Evolutionary conservation across 2,888 invertebrate species (phyloP).

Genomic region (Pseudolycoriella hygida): DNA sequence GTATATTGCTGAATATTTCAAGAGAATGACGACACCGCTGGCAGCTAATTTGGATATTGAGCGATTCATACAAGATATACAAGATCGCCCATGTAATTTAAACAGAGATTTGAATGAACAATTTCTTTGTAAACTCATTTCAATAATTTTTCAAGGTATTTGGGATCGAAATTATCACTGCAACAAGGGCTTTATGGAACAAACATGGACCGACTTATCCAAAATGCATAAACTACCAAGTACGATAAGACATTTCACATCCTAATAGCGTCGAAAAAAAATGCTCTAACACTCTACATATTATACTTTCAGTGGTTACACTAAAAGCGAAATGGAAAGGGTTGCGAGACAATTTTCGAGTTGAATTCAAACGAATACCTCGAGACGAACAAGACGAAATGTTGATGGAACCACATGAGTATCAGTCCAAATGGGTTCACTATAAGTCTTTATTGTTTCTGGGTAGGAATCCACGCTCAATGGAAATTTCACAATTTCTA

Average conservation of each 20-base stretch:
- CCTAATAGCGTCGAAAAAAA: not conserved
- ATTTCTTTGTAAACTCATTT: no score
- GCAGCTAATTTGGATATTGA: not conserved
- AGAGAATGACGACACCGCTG: not conserved
- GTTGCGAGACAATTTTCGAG: constrained; percentile 28
- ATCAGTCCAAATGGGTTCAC: constrained; percentile 29
- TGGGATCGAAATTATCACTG: constrained; percentile 30
- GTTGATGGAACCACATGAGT: constrained; percentile 23
- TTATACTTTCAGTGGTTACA: constrained; percentile 20
- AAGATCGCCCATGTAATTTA: not conserved
- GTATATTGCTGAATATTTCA: no score
- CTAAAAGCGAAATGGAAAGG: constrained; percentile 30
- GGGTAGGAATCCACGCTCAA: constrained; percentile 21
- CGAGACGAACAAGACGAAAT: constrained; percentile 24
- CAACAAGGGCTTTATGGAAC: constrained; percentile 28
- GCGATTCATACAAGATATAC: not conserved
- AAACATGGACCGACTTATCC: constrained; percentile 28
- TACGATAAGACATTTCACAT: constrained; percentile 15
- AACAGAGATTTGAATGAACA: no score
- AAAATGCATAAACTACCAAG: constrained; percentile 25
- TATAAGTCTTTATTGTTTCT: constrained; percentile 26
- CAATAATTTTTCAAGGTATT: constrained; percentile 14
- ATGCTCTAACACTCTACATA: constrained; percentile 3
- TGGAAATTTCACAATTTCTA: not conserved
- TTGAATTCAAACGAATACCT: constrained; percentile 29